These are phyloP conservation scores for Elegia similella DNA, from an alignment of 2,888 invertebrate genomes.

Conservation along the genomic window DNA sequence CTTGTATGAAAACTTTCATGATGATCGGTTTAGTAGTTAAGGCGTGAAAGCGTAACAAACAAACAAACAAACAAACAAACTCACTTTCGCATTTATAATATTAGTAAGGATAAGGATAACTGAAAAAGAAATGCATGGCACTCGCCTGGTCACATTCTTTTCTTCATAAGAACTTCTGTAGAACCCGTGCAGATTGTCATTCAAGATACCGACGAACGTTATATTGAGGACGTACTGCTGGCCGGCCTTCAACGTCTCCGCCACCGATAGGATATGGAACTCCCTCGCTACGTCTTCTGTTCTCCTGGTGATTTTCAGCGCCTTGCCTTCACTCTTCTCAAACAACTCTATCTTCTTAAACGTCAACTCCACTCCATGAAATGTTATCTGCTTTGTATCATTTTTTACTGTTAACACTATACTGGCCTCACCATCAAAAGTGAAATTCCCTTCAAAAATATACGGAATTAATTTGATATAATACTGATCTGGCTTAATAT, in stretches of 20 bases:
- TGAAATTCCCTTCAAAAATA: slow-evolving; percentile 88
- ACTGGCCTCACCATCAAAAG: slow-evolving; percentile 87
- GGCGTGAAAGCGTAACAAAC: too few species aligned
- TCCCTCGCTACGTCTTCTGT: slow-evolving; percentile 83
- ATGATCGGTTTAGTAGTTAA: too few species aligned
- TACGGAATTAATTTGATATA: slow-evolving; percentile 87
- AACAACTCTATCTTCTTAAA: slow-evolving; percentile 82
- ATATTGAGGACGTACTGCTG: slow-evolving; percentile 85
- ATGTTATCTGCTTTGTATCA: slow-evolving; percentile 85
- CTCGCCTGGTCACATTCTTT: slow-evolving; percentile 86
- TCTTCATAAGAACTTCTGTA: slow-evolving; percentile 90
- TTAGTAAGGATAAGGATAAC: too few species aligned
- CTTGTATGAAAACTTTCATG: too few species aligned
- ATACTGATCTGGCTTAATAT: slow-evolving; percentile 86
- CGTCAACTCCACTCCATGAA: slow-evolving; percentile 87
- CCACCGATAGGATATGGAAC: slow-evolving; percentile 85
- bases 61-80: too few species aligned
- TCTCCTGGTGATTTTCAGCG: slow-evolving; percentile 55
- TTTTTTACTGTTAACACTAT: slow-evolving; percentile 83
- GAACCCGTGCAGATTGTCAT: slow-evolving; percentile 90
- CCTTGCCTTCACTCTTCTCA: slow-evolving; percentile 58
- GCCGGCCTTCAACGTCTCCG: slow-evolving; percentile 79
- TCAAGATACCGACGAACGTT: slow-evolving; percentile 86
- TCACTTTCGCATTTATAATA: too few species aligned
- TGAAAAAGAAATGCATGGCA: too few species aligned